phyloP scores from a whole-genome alignment of 2,888 invertebrate genomes.

The Polydrusus tereticollis region DNA sequence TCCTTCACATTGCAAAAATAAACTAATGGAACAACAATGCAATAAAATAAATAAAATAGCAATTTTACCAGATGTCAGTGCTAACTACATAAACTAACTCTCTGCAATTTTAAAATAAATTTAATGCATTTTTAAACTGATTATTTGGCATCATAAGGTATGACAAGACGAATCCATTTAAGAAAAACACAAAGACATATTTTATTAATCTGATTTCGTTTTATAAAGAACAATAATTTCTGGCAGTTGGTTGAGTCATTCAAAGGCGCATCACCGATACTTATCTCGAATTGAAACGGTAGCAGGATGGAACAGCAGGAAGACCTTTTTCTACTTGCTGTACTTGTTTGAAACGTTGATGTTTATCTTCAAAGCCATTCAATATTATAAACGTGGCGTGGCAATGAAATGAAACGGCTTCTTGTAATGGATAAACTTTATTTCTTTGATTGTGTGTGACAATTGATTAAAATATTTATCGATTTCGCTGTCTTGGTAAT shows the following conservation, averaged over 20 bases:
- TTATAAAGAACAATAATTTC: conserved; percentile 30
- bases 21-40: too few relatives aligned
- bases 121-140: background rate
- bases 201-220: conserved; percentile 22
- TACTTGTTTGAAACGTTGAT: conserved; percentile 48
- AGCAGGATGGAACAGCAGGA: conserved; percentile 51
- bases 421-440: conserved; percentile 39
- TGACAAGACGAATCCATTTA: background rate
- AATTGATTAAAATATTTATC: background rate
- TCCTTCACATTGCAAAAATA: background rate
- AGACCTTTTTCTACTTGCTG: conserved; percentile 48
- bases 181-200: conserved; percentile 22
- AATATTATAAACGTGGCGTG: conserved; percentile 47
- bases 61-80: too few relatives aligned
- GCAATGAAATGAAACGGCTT: conserved; percentile 44
- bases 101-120: background rate
- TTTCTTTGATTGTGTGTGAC: conserved; percentile 41
- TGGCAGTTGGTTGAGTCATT: conserved; percentile 46
- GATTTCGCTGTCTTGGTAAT: background rate
- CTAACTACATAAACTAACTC: too few relatives aligned
- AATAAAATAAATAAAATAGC: too few relatives aligned
- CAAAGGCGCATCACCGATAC: conserved; percentile 47
- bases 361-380: conserved; percentile 48
- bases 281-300: conserved; percentile 49
- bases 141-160: background rate